Percentiles rank a stretch among this genome's conserved stretches.
Conservation (phyloP, 2,888 invertebrate genomes). For the Drosophila putrida region DNA sequence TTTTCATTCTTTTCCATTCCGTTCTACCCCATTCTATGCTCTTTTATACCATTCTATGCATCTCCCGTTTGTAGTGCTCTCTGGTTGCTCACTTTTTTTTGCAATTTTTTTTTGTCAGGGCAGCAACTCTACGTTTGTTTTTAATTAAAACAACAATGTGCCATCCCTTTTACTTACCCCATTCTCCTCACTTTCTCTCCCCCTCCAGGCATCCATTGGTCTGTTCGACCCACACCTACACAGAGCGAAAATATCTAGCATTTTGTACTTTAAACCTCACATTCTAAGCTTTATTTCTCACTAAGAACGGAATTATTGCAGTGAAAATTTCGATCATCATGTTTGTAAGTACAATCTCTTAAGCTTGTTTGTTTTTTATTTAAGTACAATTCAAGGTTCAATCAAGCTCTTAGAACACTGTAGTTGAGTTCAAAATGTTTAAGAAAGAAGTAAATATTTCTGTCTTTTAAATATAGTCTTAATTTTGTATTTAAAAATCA, state of each 20-base stretch:
- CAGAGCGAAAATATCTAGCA: not conserved
- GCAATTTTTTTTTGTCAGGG: slow-evolving; percentile 26
- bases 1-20: slow-evolving; percentile 35
- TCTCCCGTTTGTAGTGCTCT: slow-evolving; percentile 4
- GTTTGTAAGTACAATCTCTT: too few species aligned
- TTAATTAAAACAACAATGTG: slow-evolving; percentile 79
- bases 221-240: slow-evolving; percentile 21
- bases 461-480: too few species aligned
- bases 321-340: too few species aligned
- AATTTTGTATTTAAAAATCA: too few species aligned
- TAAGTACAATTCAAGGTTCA: too few species aligned
- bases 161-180: slow-evolving; percentile 38
- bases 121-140: slow-evolving; percentile 68
- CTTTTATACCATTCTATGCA: not conserved
- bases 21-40: slow-evolving; percentile 3
- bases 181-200: not conserved
- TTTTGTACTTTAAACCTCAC: too few species aligned
- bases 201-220: not conserved
- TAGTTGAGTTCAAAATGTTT: too few species aligned
- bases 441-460: too few species aligned
- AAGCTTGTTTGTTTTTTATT: too few species aligned
- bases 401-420: too few species aligned
- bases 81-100: slow-evolving; percentile 32
- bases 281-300: too few species aligned
- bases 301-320: too few species aligned